Base-by-base conservation (phyloP, 92 coral and sea anemone genomes). In the Montipora capitata region DNA sequence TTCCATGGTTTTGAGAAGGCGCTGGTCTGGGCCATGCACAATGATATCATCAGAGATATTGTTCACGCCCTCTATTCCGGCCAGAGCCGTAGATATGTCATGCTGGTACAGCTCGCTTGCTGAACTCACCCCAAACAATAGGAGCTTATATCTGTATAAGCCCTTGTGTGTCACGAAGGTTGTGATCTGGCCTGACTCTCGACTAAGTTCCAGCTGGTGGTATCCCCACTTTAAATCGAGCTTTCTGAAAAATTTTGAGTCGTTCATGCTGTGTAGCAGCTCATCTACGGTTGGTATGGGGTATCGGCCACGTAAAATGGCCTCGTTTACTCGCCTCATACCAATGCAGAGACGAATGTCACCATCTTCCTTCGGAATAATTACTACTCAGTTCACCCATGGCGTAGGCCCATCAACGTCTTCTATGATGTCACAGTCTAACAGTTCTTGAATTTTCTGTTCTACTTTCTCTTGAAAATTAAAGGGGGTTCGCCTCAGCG, bases 241-340 rank as follows among this genome's bases (percentile, higher is more conserved):
- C 68, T 85, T 85, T 65, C 72, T 72, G 89, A 88, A 88, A n/a
- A 74, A 68, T 51, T 64, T 80, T n/a, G 87, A 77, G 62, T 72
- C 85, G 43, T 87, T 87, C 89, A 71, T 88, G 68, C 45, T 82
- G 67, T 86, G 88, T 35, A 82, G 73, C 56, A 86, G 67, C 56
- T 91, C 92, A 48, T 80, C 94, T 2, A 77, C 76, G 2, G 86
- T 87, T 35, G 89, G 94, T 65, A 87, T 91, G 41, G 89, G 85
- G 51, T 56, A 10, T 56, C 68, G 78, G 13, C 57, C 73, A 7
- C 91, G 68, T 3, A 80, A 5, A 1, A 83, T 91, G 67, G 89
- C 86, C 43, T 91, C 79, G 54, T 87, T 83, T 40, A 80, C n/a
- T n/a, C n/a, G n/a, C n/a, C n/a, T n/a, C n/a, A n/a, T n/a, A n/a